Evolutionary conservation across 2,797 vertebrate species (phyloP).

Genomic region (Tokudaia tokunoshimensis): DNA sequence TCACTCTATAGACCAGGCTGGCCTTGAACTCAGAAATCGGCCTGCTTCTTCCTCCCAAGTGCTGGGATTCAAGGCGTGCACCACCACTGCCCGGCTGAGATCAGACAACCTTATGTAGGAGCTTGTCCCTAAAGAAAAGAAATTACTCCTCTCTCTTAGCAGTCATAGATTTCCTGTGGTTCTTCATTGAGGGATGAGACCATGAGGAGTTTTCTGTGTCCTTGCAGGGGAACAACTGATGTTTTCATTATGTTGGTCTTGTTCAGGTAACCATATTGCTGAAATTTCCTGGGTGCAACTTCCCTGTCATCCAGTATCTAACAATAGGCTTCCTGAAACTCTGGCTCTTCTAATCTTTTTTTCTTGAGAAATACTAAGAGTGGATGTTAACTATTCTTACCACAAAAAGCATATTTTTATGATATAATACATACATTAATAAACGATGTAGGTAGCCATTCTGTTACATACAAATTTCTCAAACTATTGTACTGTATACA

Average conservation of each 20-base stretch:
- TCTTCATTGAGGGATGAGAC: neutral
- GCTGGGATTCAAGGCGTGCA: too few relatives aligned
- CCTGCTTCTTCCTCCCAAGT: too few relatives aligned
- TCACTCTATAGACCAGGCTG: too few relatives aligned
- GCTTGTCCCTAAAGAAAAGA: neutral
- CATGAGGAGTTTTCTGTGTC: neutral
- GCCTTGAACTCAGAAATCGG: too few relatives aligned
- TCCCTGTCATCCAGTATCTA: neutral
- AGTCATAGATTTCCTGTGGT: neutral
- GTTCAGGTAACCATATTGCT: neutral
- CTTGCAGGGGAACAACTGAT: neutral
- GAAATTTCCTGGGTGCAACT: neutral
- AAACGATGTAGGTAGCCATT: neutral
- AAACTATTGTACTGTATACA: neutral
- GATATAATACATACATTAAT: neutral
- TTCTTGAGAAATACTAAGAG: neutral
- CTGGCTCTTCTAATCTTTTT: neutral
- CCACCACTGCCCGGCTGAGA: too few relatives aligned
- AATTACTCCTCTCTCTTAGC: neutral
- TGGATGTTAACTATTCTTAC: neutral
- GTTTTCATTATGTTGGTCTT: neutral
- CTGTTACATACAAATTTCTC: neutral
- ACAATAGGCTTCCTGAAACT: neutral
- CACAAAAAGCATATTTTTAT: neutral
- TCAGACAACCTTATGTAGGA: neutral